Percentiles rank a stretch among this genome's conserved stretches.
phyloP scores from a whole-genome alignment of 2,113 vertebrate species.

The Zeus faber region DNA sequence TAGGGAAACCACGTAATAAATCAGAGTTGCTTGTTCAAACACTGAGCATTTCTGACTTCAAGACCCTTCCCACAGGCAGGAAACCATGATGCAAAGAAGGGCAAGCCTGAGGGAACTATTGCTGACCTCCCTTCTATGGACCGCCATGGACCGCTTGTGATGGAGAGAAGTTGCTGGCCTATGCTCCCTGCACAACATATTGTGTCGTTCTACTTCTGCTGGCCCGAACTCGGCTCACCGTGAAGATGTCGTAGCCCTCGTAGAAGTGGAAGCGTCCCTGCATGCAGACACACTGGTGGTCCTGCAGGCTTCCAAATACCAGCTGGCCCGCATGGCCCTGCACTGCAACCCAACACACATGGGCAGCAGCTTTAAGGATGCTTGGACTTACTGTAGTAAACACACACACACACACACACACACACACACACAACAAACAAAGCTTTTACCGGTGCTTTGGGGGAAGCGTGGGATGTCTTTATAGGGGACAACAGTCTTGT shows the following conservation, averaged over 20 bases:
- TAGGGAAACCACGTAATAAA: too few relatives aligned
- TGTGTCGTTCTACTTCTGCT: too few relatives aligned
- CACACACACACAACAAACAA: neutral
- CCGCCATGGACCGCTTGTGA: too few relatives aligned
- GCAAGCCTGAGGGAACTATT: neutral
- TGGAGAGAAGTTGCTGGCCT: too few relatives aligned
- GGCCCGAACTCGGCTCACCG: too few relatives aligned
- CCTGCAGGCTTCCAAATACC: conserved; percentile 73
- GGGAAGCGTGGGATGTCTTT: conserved; percentile 79
- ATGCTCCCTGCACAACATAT: too few relatives aligned
- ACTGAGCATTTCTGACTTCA: too few relatives aligned
- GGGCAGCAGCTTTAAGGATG: neutral
- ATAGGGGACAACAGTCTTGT: conserved; percentile 64
- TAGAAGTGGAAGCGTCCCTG: conserved; percentile 79
- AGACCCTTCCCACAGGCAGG: too few relatives aligned
- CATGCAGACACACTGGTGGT: conserved; percentile 74
- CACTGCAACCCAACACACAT: conserved; percentile 48
- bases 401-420: neutral
- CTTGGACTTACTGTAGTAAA: neutral
- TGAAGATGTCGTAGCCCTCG: conserved; percentile 33
- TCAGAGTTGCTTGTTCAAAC: too few relatives aligned
- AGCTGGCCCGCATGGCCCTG: conserved; percentile 70
- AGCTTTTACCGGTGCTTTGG: conserved; percentile 66
- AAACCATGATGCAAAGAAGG: too few relatives aligned
- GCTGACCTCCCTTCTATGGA: too few relatives aligned